phyloP scores from a whole-genome alignment of 2,888 invertebrate genomes.

The Folsomia candida region DNA sequence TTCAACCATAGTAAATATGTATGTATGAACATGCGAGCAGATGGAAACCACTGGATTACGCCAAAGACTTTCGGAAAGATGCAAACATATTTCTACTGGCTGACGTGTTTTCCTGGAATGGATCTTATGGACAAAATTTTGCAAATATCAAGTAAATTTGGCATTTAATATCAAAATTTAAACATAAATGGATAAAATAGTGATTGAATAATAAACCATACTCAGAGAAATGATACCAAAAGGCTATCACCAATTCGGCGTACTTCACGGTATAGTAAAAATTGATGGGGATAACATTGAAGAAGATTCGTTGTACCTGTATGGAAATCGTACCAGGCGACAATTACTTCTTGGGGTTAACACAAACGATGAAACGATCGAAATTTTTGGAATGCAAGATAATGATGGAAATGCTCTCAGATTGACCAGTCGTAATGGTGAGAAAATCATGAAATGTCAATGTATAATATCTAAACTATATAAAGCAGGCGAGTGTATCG shows the following conservation, averaged over 20 bases:
- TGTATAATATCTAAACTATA: no score
- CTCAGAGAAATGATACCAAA: conserved; percentile 48
- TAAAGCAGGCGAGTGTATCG: no score
- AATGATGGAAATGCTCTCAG: conserved; percentile 40
- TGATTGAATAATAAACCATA: not conserved
- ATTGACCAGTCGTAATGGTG: conserved; percentile 35
- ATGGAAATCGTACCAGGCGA: conserved; percentile 56
- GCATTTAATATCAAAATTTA: not conserved
- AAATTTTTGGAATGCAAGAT: conserved; percentile 43
- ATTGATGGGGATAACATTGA: conserved; percentile 54
- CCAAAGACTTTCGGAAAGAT: conserved; percentile 41
- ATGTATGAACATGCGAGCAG: conserved; percentile 23
- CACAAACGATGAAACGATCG: no score
- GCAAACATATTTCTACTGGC: conserved; percentile 40
- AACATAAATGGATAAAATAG: no score
- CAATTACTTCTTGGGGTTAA: not conserved
- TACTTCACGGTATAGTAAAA: conserved; percentile 61
- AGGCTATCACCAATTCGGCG: conserved; percentile 66
- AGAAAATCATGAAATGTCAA: not conserved
- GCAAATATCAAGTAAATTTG: conserved; percentile 1
- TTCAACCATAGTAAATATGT: no score
- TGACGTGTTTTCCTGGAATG: conserved; percentile 29
- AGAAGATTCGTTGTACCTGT: conserved; percentile 56
- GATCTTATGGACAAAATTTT: conserved; percentile 38
- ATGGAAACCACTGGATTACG: conserved; percentile 48